These are phyloP conservation scores for Seriola quinqueradiata DNA, from an alignment of 2,113 vertebrate genomes.

Conservation along the genomic window DNA sequence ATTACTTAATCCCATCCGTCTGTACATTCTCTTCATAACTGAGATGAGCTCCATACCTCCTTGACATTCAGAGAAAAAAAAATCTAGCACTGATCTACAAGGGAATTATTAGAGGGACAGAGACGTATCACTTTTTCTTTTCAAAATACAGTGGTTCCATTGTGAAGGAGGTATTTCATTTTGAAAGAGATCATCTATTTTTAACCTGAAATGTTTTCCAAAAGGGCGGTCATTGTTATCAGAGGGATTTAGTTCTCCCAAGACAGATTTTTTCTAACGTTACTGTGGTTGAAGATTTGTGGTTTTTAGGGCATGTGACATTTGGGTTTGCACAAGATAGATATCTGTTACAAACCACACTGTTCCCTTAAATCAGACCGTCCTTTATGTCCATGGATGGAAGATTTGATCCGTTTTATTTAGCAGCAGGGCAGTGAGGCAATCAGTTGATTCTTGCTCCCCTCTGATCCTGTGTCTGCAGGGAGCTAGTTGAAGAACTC, in stretches of 20 bases:
- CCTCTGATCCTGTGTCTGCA: slow-evolving; percentile 68
- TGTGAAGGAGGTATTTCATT: slow-evolving; percentile 59
- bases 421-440: neutral
- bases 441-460: neutral
- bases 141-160: slow-evolving; percentile 51
- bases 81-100: slow-evolving; percentile 22
- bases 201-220: slow-evolving; percentile 57
- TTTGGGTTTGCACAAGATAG: slow-evolving; percentile 16
- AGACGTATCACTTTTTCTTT: slow-evolving; percentile 44
- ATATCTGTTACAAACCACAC: slow-evolving; percentile 3
- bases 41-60: slow-evolving; percentile 53
- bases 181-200: slow-evolving; percentile 58
- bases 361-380: neutral
- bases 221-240: slow-evolving; percentile 56
- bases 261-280: slow-evolving; percentile 34
- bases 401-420: slow-evolving; percentile 3
- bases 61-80: slow-evolving; percentile 35
- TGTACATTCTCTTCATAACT: slow-evolving; percentile 69
- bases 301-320: slow-evolving; percentile 43
- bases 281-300: slow-evolving; percentile 43
- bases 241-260: slow-evolving; percentile 50
- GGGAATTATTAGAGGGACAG: slow-evolving; percentile 34
- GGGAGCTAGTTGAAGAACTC: slow-evolving; percentile 98
- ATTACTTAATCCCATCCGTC: slow-evolving; percentile 25
- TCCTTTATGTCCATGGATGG: neutral